Conservation (phyloP, 2,797 vertebrate species). For the Pseudochirops cupreus region DNA sequence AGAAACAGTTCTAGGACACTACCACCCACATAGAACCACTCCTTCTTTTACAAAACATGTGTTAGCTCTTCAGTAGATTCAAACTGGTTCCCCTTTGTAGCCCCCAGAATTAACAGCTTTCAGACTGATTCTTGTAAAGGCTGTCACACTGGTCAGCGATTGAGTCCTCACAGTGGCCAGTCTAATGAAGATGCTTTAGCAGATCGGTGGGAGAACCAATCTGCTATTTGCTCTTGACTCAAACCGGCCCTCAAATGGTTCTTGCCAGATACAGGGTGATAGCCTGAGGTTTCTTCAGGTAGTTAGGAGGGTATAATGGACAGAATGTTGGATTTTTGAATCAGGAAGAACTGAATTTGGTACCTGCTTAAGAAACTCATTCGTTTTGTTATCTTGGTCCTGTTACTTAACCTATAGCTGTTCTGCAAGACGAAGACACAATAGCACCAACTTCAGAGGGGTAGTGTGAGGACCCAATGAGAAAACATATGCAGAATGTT, state of each 20-base stretch:
- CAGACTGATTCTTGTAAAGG: neutral
- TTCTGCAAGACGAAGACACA: neutral
- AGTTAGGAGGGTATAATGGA: neutral
- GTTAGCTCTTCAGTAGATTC: neutral
- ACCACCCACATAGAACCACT: conserved; percentile 21
- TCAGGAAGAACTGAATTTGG: neutral
- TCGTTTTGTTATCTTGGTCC: neutral
- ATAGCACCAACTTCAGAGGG: neutral
- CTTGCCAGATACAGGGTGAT: neutral
- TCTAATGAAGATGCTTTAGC: neutral
- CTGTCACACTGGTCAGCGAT: neutral
- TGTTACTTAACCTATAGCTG: neutral
- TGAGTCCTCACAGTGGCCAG: neutral
- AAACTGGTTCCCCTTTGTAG: neutral
- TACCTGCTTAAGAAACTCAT: neutral
- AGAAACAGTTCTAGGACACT: conserved; percentile 30
- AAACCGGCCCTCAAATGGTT: neutral
- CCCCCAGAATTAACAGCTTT: neutral
- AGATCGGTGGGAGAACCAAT: neutral
- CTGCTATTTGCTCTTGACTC: neutral
- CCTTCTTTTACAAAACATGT: neutral
- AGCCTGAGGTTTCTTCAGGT: neutral
- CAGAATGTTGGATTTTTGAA: neutral
- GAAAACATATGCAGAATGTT: neutral
- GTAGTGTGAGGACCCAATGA: neutral